Base-by-base conservation (phyloP, 1,140 invertebrate genomes). In the Drosophila mojavensis region DNA sequence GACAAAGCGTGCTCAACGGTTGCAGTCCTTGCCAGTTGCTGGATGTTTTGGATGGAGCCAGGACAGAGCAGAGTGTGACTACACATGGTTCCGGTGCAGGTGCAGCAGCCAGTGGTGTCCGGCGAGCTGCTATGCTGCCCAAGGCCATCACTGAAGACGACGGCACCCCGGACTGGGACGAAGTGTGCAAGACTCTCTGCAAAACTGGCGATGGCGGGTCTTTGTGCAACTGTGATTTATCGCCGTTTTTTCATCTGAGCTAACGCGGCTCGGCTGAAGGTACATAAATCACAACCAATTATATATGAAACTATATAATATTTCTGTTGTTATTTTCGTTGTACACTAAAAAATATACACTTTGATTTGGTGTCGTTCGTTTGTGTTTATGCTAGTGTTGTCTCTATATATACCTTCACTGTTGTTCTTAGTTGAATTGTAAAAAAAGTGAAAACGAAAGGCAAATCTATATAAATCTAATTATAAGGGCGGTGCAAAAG, bases 161-260 rank as follows among this genome's bases (percentile, higher is more conserved):
- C 5, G 62, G 65, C 28, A 55, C 70, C 26, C 91, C 91, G 53
- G 79, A 92, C 73, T 94, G 93, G 93, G 82, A 92, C 50, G 66
- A 81, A 69, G 91, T 94, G 92, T 94, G 94, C 80, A 81, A 75
- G 64, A 33, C 79, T 24, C 86, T 93, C 72, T 94, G 94, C 85
- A 83, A 91, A 66, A 92, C 91, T 75, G 93, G 93, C 39, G 92
- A 93, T 75, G 94, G 94, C 60, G 94, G 94, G 62, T 91, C 91
- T 67, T 93, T 94, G 79, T 94, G 94, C 90, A 92, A 93, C 79
- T 94, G 94, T 91, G 93, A 94, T 92, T 84, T 93, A 55, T 91
- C 93, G 50, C 93, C 93, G 53, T 92, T 93, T 78, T 78, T 77
- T 85, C 77, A 85, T 10, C 74, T 89, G 26, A 54, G 55, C 53